Base-by-base conservation (phyloP, 1,140 invertebrate species). In the Drosophila sucinea region DNA sequence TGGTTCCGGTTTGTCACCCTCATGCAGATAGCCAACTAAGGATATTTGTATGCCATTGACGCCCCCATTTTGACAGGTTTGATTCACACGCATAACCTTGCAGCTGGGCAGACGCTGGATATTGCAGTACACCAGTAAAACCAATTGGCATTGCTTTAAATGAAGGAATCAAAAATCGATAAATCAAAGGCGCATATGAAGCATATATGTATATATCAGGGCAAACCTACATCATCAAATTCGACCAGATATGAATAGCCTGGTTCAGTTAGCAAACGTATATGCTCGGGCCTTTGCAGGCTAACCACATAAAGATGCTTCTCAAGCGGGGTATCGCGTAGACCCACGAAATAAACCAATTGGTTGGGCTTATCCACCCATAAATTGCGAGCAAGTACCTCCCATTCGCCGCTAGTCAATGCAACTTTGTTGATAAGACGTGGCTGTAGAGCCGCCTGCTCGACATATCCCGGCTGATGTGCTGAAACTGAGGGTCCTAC, bases 111-210 rank as follows among this genome's bases (percentile, higher is more conserved):
- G 93, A n/a, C 94, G 95, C 89, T 95, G 95, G 63, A 98, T 96
- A 90, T 96, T 98, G 78, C 97, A 98, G 77, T 97, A 97, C 40
- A 98, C 97, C 62, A 96, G 95, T 4, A 98, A 96, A 90, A 98
- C 96, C 87, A 97, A 94, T 25, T 94, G 95, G 92, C 97, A 98
- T 72, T 97, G 95, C 95, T 95, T 86, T 11, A 91, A 40, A 38
- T 1, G 7, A 10, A 32, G 17, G 1, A 33, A 41, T 38, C 27
- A 33, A 55, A 27, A 1, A 11, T 25, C 10, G 10, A 17, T 27
- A n/a, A 4, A 4, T 8, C 25, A 17, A 10, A 7, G 27, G 27
- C 44, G n/a, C 29, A 11, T 3, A 1, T 2, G 0, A 4, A 5
- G 17, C 17, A 17, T 17, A 17, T 17, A 17, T 17, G 17, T 17